Evolutionary conservation across 2,888 invertebrate genomes (phyloP).

Genomic region (Ichneumon xanthorius): DNA sequence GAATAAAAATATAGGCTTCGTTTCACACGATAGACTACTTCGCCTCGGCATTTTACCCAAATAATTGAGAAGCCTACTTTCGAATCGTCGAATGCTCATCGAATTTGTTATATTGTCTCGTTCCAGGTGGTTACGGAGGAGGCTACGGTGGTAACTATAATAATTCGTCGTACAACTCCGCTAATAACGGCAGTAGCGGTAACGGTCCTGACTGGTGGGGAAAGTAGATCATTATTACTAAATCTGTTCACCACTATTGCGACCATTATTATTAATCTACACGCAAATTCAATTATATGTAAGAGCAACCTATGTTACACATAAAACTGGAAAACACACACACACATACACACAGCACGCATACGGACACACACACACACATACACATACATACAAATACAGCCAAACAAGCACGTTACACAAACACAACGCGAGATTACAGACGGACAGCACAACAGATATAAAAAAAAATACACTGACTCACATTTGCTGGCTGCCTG

Average conservation of each 20-base stretch:
- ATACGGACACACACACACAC: background rate
- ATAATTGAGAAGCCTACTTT: no score
- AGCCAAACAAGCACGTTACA: slow-evolving; percentile 33
- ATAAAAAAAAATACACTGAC: slow-evolving; percentile 26
- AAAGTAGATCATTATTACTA: slow-evolving; percentile 72
- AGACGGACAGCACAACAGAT: slow-evolving; percentile 34
- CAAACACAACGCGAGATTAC: slow-evolving; percentile 48
- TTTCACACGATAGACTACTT: no score
- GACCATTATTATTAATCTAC: slow-evolving; percentile 82
- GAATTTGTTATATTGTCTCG: slow-evolving; percentile 11
- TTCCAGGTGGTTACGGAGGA: slow-evolving; percentile 79
- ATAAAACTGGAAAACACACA: slow-evolving; percentile 69
- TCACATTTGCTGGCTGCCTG: slow-evolving; percentile 75
- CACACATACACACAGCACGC: slow-evolving; percentile 45
- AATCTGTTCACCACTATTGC: slow-evolving; percentile 78
- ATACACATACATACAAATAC: slow-evolving; percentile 55
- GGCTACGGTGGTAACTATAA: slow-evolving; percentile 81
- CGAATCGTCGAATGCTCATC: no score
- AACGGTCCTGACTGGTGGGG: slow-evolving; percentile 84
- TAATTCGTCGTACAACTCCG: slow-evolving; percentile 80
- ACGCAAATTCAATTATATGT: slow-evolving; percentile 83
- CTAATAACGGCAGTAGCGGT: slow-evolving; percentile 80
- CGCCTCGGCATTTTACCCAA: no score
- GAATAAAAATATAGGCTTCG: no score
- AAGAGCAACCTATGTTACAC: slow-evolving; percentile 77